Evolutionary conservation across 2,797 vertebrate species (phyloP).

Genomic region (Heteromormyrus szaboi): DNA sequence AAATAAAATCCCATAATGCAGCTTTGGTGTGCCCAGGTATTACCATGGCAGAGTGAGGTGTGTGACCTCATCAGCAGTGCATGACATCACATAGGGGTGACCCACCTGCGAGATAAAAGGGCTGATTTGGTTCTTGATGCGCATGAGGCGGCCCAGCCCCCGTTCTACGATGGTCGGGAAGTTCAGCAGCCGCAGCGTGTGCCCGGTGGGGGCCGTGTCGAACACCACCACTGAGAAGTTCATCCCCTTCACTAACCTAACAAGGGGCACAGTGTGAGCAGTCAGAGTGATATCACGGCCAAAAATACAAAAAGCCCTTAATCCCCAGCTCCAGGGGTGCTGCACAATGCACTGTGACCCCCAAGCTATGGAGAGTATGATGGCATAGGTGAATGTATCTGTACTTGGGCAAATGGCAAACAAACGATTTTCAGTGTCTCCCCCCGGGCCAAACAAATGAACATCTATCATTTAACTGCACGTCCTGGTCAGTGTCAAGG

Average conservation of each 20-base stretch:
- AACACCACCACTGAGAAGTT: constrained; percentile 96
- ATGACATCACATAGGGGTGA: background rate
- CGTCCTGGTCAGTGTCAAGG: background rate
- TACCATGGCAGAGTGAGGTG: background rate
- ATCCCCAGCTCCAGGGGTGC: background rate
- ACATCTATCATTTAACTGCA: background rate
- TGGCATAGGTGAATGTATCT: background rate
- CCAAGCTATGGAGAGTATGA: background rate
- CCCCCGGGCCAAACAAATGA: background rate
- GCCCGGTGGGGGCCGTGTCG: constrained; percentile 88
- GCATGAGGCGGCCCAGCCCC: constrained; percentile 89
- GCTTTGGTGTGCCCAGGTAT: background rate
- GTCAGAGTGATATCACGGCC: background rate
- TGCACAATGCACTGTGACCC: background rate
- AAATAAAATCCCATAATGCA: background rate
- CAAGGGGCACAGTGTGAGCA: constrained; percentile 21
- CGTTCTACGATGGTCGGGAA: constrained; percentile 94
- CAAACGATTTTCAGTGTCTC: background rate
- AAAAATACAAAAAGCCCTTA: background rate
- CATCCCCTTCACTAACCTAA: constrained; percentile 93
- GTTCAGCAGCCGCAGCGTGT: constrained; percentile 88
- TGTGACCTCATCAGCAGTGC: background rate
- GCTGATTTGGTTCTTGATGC: constrained; percentile 98
- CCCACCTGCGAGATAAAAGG: constrained; percentile 92
- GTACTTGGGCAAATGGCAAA: background rate